Evolutionary conservation across 2,888 invertebrate genomes (phyloP), one percentile per base, ranked within the genome.

Genomic region (Melinopterus prodromus): DNA sequence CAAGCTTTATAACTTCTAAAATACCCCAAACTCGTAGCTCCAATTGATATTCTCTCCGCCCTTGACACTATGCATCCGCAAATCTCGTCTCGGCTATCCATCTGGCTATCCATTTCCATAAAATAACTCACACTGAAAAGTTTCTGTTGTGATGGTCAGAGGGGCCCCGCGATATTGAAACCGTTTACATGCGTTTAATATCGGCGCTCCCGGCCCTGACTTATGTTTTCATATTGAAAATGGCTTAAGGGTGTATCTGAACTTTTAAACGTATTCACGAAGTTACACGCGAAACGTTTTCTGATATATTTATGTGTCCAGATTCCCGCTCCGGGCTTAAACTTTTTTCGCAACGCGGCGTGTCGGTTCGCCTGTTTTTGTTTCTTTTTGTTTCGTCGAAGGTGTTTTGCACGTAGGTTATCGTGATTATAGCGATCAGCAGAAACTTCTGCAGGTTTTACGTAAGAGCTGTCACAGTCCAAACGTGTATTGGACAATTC

Each of bases 141-240:
- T 79, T 79, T 26, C 75, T 38, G 76, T 70, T 79, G 81, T 79
- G 78, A 78, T 80, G 75, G 78, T 69, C 79, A 71, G 53, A 53
- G 53, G 53, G 53, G 53, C 7, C 12, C 53, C 9, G 1, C 7
- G 53, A 53, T 53, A 53, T 53, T 53, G 53, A 53, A 53, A 53
- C 12, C 79, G 79, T 81, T 78, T 78, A 77, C 78, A 76, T 79
- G 75, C 77, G 70, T 83, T 83, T 84, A 84, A 84, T 84, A 83
- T 84, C 84, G 82, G 80, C 82, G 80, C 82, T 82, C 80, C 38
- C 77, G 77, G 77, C 16, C 78, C 79, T 71, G 81, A 82, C 82
- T 81, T 82, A 81, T 82, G 81, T 82, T 82, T 82, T 79, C 80
- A 80, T 82, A 80, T 82, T 82, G 82, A 82, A 81, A 81, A 83